Evolutionary conservation across 2,797 vertebrate genomes (phyloP).

Genomic region (Adelosebastes latens): DNA sequence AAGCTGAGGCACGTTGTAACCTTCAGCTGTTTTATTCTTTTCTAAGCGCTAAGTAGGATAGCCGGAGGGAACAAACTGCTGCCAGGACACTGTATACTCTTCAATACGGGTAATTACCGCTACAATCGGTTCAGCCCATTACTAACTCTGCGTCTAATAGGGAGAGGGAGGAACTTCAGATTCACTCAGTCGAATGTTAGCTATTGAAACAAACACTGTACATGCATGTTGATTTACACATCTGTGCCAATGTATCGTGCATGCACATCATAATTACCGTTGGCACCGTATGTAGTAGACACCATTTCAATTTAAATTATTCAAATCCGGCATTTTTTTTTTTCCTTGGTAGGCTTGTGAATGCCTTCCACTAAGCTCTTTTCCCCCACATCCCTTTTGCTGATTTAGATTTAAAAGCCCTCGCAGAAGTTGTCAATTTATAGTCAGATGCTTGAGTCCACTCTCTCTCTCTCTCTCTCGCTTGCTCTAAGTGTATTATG

Average conservation of each 20-base stretch:
- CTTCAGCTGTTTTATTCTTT: slow-evolving; percentile 74
- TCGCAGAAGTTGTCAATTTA: slow-evolving; percentile 56
- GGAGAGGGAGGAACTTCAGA: slow-evolving; percentile 15
- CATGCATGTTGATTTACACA: slow-evolving; percentile 32
- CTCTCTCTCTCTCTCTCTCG: slow-evolving; percentile 6
- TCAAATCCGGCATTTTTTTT: slow-evolving; percentile 49
- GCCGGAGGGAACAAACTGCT: slow-evolving; percentile 61
- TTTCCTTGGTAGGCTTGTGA: slow-evolving; percentile 2
- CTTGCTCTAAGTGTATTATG: slow-evolving; percentile 32
- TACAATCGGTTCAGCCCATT: slow-evolving; percentile 52
- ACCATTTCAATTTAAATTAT: slow-evolving; percentile 55
- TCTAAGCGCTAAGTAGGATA: slow-evolving; percentile 61
- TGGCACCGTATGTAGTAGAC: slow-evolving; percentile 28
- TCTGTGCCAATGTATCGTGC: slow-evolving; percentile 23
- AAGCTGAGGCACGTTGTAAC: slow-evolving; percentile 67
- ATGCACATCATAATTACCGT: slow-evolving; percentile 46
- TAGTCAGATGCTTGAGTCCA: slow-evolving; percentile 30
- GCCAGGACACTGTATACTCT: slow-evolving; percentile 61
- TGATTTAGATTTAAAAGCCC: slow-evolving; percentile 58
- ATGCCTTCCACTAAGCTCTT: slow-evolving; percentile 42
- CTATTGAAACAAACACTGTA: slow-evolving; percentile 13
- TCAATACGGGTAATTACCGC: slow-evolving; percentile 62
- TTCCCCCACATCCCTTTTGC: slow-evolving; percentile 23
- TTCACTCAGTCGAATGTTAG: slow-evolving; percentile 33
- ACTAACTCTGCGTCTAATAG: slow-evolving; percentile 38